A percentile compares a stretch with the other conserved stretches of the same genome.
Conservation (phyloP, 2,888 invertebrate genomes). For the Chloromyia formosa region DNA sequence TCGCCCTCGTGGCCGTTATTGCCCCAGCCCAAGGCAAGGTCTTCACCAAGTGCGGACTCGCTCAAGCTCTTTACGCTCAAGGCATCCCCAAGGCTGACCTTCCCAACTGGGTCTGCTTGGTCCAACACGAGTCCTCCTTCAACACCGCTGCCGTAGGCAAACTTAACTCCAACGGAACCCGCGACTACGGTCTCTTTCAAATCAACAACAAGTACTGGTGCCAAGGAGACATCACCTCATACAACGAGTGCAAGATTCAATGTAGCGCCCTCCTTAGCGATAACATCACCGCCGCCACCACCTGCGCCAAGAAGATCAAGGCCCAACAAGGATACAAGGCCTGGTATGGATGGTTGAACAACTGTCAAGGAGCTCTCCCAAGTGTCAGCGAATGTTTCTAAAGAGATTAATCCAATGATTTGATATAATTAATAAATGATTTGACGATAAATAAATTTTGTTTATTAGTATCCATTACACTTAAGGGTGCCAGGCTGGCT, state of each 20-base stretch:
- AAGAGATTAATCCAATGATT: not conserved
- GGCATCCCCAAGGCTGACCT: conserved; percentile 34
- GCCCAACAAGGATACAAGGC: conserved; percentile 36
- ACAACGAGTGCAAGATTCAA: conserved; percentile 12
- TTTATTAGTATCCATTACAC: too few species aligned
- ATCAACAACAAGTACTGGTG: conserved; percentile 42
- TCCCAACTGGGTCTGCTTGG: conserved; percentile 29
- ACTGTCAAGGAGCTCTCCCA: conserved; percentile 27
- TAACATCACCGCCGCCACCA: conserved; percentile 26
- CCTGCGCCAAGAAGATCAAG: conserved; percentile 39
- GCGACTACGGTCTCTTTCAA: conserved; percentile 40
- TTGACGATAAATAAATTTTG: too few species aligned
- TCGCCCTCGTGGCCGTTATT: not conserved
- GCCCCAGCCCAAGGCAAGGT: not conserved
- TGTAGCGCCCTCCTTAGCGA: conserved; percentile 23
- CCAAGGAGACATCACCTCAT: conserved; percentile 37
- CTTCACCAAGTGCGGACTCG: conserved; percentile 13
- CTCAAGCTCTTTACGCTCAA: conserved; percentile 8
- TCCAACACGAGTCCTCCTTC: conserved; percentile 34
- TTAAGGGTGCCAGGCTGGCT: too few species aligned
- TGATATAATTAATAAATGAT: too few species aligned
- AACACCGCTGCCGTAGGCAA: conserved; percentile 28
- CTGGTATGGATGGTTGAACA: conserved; percentile 38
- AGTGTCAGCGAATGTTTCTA: conserved; percentile 30
- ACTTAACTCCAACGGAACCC: conserved; percentile 32